A percentile compares a stretch with the other conserved stretches of the same genome.
Conservation (phyloP, 1,140 invertebrate genomes). For the Brachionus sp. region DNA sequence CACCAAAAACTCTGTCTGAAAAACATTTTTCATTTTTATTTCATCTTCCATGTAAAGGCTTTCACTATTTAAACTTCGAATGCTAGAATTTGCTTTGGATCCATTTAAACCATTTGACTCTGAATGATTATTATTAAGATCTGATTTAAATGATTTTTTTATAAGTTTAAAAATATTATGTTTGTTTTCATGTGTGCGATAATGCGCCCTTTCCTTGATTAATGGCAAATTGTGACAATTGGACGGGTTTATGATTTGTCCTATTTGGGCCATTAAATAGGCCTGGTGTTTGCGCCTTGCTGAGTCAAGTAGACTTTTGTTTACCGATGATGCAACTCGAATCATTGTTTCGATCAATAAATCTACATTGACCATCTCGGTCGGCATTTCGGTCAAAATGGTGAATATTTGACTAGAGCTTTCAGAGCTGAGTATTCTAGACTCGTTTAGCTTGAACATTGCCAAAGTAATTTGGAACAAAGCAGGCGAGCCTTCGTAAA, state of each 20-base stretch:
- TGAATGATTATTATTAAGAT: not conserved
- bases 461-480: constrained; percentile 92
- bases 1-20: constrained; percentile 87
- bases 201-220: constrained; percentile 66
- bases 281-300: constrained; percentile 84
- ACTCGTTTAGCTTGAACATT: constrained; percentile 83
- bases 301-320: constrained; percentile 68
- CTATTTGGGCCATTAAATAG: constrained; percentile 92
- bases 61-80: not conserved
- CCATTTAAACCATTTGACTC: not conserved
- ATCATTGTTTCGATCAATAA: constrained; percentile 66
- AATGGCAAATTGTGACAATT: constrained; percentile 76
- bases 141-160: not conserved
- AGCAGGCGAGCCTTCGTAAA: constrained; percentile 83
- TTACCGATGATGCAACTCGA: constrained; percentile 28
- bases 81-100: not conserved
- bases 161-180: constrained; percentile 4
- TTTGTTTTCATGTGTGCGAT: constrained; percentile 20
- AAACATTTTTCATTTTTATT: constrained; percentile 76
- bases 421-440: constrained; percentile 49
- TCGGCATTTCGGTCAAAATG: constrained; percentile 86
- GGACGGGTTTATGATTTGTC: constrained; percentile 83
- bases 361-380: constrained; percentile 84
- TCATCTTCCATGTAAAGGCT: constrained; percentile 3
- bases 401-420: constrained; percentile 92